Evolutionary conservation across 2,797 vertebrate genomes (phyloP).

Genomic region (Eulemur mongoz): DNA sequence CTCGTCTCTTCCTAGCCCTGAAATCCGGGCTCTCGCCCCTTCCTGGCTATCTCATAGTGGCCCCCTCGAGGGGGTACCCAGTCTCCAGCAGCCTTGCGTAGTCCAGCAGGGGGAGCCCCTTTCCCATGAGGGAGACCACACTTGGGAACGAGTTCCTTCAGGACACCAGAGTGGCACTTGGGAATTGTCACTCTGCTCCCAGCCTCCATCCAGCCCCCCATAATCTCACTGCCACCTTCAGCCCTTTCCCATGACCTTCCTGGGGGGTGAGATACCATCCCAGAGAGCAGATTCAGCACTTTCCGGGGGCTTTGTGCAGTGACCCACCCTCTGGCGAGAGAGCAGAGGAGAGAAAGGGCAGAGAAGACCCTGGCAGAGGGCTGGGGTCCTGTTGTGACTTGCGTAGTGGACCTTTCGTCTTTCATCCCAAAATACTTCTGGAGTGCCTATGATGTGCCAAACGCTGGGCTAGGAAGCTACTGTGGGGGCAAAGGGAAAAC

Average conservation of each 20-base stretch:
- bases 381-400: not conserved
- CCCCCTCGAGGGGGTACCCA: not conserved
- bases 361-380: not conserved
- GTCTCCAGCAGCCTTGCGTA: not conserved
- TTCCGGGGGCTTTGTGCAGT: not conserved
- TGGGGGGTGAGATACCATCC: not conserved
- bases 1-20: not conserved
- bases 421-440: not conserved
- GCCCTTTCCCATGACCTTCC: not conserved
- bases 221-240: not conserved
- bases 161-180: not conserved
- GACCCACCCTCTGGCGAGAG: not conserved
- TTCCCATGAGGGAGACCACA: not conserved
- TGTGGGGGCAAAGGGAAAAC: not conserved
- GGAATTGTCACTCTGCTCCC: not conserved
- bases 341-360: no score
- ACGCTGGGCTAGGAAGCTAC: not conserved
- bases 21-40: not conserved
- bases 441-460: not conserved
- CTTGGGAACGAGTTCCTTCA: not conserved
- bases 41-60: not conserved
- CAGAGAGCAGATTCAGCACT: not conserved
- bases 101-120: not conserved
- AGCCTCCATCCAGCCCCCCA: not conserved
- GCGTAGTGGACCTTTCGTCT: not conserved